These are phyloP conservation scores for Palythoa grandiflora DNA, from an alignment of 92 coral and sea anemone genomes.

Conservation along the genomic window DNA sequence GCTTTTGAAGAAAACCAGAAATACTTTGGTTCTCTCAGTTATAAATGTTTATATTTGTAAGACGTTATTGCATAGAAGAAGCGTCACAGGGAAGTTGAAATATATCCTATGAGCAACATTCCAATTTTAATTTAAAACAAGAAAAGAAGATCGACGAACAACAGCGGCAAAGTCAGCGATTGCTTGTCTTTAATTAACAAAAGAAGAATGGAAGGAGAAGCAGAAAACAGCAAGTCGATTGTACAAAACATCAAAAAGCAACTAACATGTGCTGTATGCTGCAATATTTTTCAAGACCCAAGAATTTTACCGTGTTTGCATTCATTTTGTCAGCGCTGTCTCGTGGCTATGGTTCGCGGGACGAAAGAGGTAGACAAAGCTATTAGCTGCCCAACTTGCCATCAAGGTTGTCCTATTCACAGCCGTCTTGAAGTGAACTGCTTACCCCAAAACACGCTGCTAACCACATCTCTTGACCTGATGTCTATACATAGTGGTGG, in stretches of 20 bases:
- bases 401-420: constrained; percentile 44
- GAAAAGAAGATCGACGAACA: too few species aligned
- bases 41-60: neutral
- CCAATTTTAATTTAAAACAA: too few species aligned
- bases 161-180: neutral
- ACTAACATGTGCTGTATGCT: constrained; percentile 61
- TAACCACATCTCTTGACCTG: constrained; percentile 65
- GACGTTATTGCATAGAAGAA: neutral
- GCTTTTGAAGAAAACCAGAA: neutral
- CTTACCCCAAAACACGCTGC: constrained; percentile 68
- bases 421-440: constrained; percentile 49
- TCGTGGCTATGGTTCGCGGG: constrained; percentile 58
- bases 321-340: constrained; percentile 68
- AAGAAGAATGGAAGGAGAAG: neutral
- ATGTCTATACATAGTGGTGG: constrained; percentile 63
- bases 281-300: constrained; percentile 59
- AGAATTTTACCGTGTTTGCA: constrained; percentile 74
- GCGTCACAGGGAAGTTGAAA: too few species aligned
- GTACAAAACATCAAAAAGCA: constrained; percentile 58
- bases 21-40: neutral
- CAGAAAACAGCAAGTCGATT: constrained; percentile 38
- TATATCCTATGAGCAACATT: too few species aligned
- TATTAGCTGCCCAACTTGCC: constrained; percentile 63
- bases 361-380: constrained; percentile 41
- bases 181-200: neutral